Conservation (phyloP, 2,113 vertebrate genomes). For the Tyto alba region DNA sequence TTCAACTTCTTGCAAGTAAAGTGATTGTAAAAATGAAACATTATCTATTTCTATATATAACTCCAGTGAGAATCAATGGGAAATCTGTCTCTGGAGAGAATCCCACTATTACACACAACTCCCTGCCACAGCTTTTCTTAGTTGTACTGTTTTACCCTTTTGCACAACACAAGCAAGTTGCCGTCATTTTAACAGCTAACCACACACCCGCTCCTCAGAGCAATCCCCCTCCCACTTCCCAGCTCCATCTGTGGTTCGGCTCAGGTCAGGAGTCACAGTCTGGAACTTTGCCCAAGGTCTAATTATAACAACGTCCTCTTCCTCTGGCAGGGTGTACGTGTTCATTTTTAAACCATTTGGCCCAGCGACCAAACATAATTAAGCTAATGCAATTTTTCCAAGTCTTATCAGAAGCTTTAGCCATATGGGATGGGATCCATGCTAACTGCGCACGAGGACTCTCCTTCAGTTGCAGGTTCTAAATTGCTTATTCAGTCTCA, state of each 20-base stretch:
- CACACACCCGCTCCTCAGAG: neutral
- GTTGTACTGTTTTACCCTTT: neutral
- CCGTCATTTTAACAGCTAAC: neutral
- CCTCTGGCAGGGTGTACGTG: slow-evolving; percentile 31
- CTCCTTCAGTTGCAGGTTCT: neutral
- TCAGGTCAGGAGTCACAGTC: slow-evolving; percentile 29
- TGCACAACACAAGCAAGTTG: slow-evolving; percentile 1
- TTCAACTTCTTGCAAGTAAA: neutral
- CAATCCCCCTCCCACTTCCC: neutral
- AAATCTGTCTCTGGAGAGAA: slow-evolving; percentile 6
- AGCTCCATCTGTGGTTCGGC: neutral
- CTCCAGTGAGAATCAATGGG: neutral
- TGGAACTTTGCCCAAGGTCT: slow-evolving; percentile 43
- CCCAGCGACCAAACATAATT: slow-evolving; percentile 52
- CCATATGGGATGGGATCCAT: neutral
- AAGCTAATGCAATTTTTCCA: slow-evolving; percentile 36
- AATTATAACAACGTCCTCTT: slow-evolving; percentile 54
- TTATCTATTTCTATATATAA: neutral
- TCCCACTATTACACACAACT: neutral
- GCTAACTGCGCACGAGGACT: neutral
- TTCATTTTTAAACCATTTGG: slow-evolving; percentile 51
- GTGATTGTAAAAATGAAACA: neutral
- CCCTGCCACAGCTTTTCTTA: neutral
- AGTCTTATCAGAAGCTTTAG: slow-evolving; percentile 38
- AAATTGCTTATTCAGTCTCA: neutral